Evolutionary conservation across 2,113 vertebrate species (phyloP).

Genomic region (Cynocephalus volans): DNA sequence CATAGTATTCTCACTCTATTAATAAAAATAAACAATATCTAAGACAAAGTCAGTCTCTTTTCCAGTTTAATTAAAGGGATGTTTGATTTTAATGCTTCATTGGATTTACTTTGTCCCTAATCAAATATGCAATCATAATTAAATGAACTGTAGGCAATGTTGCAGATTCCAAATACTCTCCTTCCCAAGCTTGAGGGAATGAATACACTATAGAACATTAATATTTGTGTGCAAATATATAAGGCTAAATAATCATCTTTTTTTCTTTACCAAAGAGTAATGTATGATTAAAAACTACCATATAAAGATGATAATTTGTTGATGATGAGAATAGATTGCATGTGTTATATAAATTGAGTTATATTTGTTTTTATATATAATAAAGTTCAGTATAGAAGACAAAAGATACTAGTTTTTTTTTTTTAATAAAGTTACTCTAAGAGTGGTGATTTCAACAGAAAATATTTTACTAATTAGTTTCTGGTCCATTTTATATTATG

Average conservation of each 20-base stretch:
- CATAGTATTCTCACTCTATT: conserved; percentile 85
- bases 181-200: not conserved
- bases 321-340: not conserved
- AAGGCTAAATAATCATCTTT: not conserved
- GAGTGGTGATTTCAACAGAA: not conserved
- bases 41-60: conserved; percentile 80
- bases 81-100: conserved; percentile 89
- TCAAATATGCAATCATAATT: conserved; percentile 82
- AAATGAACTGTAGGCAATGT: conserved; percentile 66
- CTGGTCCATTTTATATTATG: not conserved
- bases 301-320: not conserved
- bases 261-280: not conserved
- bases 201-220: conserved; percentile 29
- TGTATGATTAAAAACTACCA: not conserved
- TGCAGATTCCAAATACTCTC: conserved; percentile 78
- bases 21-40: conserved; percentile 88
- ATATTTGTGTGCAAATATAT: conserved; percentile 57
- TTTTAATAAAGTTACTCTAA: not conserved
- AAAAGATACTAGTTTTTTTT: not conserved
- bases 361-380: conserved; percentile 1
- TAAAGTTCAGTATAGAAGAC: not conserved
- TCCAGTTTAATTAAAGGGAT: conserved; percentile 89
- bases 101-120: conserved; percentile 86
- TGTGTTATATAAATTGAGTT: not conserved
- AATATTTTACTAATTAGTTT: conserved; percentile 45